Evolutionary conservation across 2,113 vertebrate genomes (phyloP).

Genomic region (Platycercus adscitus): DNA sequence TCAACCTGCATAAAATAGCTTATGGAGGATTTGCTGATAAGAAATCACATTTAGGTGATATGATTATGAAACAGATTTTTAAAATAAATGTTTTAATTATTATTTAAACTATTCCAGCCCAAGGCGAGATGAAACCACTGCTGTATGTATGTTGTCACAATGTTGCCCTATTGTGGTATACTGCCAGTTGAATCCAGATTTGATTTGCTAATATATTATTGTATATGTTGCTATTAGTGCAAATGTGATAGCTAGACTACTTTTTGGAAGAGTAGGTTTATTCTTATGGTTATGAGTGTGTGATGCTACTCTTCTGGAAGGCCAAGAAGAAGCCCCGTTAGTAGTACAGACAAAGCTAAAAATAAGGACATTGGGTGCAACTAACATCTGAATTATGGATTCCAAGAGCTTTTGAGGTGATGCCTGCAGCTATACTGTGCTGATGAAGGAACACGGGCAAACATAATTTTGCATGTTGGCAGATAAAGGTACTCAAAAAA

Average conservation of each 20-base stretch:
- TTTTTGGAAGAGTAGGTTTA: neutral
- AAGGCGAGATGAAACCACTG: neutral
- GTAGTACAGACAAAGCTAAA: neutral
- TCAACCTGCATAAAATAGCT: neutral
- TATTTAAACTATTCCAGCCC: neutral
- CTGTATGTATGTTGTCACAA: neutral
- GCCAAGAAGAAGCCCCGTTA: neutral
- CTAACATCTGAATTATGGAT: neutral
- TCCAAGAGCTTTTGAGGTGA: neutral
- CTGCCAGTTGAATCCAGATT: neutral
- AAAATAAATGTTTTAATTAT: neutral
- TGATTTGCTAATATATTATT: neutral
- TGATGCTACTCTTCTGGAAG: neutral
- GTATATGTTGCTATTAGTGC: neutral
- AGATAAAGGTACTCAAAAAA: neutral
- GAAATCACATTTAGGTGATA: neutral
- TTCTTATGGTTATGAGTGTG: neutral
- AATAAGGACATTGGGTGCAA: neutral
- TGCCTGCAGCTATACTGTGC: neutral
- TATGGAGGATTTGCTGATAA: neutral
- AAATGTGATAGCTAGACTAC: neutral
- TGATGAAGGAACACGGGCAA: neutral
- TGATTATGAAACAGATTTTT: neutral
- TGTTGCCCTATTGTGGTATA: neutral
- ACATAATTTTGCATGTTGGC: neutral